Percentiles rank a stretch among this genome's conserved stretches.
Evolutionary conservation across 2,888 invertebrate species (phyloP).

Genomic region (Gerosis bhagava): DNA sequence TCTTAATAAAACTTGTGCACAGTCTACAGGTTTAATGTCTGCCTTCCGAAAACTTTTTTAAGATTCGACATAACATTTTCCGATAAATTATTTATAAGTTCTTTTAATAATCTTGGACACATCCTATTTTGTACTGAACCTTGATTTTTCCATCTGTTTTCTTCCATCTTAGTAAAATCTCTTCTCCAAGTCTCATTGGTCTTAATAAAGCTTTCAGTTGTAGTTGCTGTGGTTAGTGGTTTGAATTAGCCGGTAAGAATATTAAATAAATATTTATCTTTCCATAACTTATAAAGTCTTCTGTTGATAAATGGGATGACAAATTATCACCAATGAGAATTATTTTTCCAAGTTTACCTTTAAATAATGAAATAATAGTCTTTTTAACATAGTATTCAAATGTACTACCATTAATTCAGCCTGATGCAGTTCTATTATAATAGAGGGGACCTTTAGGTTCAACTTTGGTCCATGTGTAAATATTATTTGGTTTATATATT

Average conservation of each 20-base stretch:
- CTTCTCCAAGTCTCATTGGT: neutral
- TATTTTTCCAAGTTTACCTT: neutral
- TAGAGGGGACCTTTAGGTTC: neutral
- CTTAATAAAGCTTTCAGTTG: neutral
- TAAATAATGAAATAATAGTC: neutral
- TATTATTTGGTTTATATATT: neutral
- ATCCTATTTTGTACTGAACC: neutral
- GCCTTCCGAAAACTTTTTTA: neutral
- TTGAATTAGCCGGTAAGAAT: neutral
- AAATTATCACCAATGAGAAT: neutral
- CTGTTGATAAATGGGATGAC: neutral
- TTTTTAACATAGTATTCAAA: neutral
- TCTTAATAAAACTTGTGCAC: neutral
- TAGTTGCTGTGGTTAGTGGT: neutral
- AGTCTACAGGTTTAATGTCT: neutral
- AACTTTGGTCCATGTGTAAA: neutral
- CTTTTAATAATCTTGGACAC: neutral
- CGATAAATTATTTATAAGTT: neutral
- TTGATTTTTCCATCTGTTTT: neutral
- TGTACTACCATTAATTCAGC: neutral
- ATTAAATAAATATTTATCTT: neutral
- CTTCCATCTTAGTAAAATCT: neutral
- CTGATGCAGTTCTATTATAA: conserved; percentile 7
- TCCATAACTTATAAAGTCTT: neutral
- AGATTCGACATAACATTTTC: neutral